These are phyloP conservation scores for Apomyelois bistriatella DNA, from an alignment of 2,888 invertebrate species.

Conservation along the genomic window DNA sequence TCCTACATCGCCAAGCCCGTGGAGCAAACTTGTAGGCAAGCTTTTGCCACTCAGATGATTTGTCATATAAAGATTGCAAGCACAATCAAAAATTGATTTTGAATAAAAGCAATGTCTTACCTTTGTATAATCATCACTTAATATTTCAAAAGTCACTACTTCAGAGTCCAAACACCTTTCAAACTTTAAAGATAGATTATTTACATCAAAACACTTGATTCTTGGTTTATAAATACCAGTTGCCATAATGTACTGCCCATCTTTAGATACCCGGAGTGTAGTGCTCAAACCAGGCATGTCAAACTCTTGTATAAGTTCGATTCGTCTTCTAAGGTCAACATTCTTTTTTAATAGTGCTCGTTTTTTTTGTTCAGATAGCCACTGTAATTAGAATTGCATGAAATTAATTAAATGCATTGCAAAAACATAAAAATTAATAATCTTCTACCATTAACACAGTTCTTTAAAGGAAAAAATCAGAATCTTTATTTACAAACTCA, in stretches of 20 bases:
- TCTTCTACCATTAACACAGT: no score
- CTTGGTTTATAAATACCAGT: conserved; percentile 98
- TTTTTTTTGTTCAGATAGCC: conserved; percentile 92
- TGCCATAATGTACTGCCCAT: conserved; percentile 95
- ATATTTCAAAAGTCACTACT: conserved; percentile 93
- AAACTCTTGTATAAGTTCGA: conserved; percentile 99
- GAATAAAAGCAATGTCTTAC: no score
- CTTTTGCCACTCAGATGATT: no score
- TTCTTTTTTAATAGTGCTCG: conserved; percentile 91
- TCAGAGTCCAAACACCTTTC: conserved; percentile 98
- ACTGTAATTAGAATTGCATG: conserved; percentile 69
- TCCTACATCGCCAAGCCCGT: no score
- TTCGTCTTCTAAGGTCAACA: conserved; percentile 92
- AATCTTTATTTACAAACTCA: no score
- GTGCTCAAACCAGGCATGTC: conserved; percentile 98
- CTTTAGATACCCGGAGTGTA: conserved; percentile 89
- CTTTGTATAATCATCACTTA: conserved; percentile 98
- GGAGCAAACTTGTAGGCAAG: no score
- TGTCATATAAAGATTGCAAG: no score
- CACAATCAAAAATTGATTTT: no score
- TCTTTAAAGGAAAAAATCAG: no score
- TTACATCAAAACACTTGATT: conserved; percentile 97
- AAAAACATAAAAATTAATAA: no score
- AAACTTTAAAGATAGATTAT: conserved; percentile 97
- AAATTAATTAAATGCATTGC: background rate